Evolutionary conservation across 2,797 vertebrate genomes (phyloP).

Genomic region (Balearica regulorum): DNA sequence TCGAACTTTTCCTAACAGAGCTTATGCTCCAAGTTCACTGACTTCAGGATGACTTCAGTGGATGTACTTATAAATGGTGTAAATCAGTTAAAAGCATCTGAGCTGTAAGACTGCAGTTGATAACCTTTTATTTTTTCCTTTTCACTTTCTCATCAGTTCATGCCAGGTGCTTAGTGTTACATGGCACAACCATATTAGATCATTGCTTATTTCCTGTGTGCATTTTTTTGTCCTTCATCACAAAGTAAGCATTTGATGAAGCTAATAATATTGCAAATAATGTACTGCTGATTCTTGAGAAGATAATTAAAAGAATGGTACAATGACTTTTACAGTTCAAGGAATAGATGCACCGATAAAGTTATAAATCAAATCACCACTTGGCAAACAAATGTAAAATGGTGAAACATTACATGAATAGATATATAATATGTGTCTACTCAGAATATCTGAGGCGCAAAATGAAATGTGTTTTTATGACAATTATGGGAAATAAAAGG

Average conservation of each 20-base stretch:
- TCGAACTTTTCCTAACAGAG: not conserved
- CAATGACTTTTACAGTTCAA: not conserved
- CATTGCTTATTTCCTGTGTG: not conserved
- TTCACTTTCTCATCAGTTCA: not conserved
- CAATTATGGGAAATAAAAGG: not conserved
- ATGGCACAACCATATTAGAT: not conserved
- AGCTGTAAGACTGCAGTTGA: not conserved
- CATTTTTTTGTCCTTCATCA: not conserved
- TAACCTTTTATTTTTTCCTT: not conserved
- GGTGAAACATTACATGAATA: not conserved
- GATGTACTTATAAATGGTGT: not conserved
- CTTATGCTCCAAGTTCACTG: not conserved
- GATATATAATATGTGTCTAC: not conserved
- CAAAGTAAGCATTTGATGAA: not conserved
- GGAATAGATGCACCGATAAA: not conserved
- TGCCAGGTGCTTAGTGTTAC: not conserved
- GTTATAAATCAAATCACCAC: conserved; percentile 3
- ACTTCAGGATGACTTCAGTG: not conserved
- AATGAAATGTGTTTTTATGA: not conserved
- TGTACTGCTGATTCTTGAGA: not conserved
- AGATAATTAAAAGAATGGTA: conserved; percentile 19
- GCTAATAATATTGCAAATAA: not conserved
- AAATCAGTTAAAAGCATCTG: not conserved
- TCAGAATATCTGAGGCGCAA: not conserved
- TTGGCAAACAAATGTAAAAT: not conserved